Conservation (phyloP, 2,888 invertebrate genomes). For the Brachyopa scutellaris region DNA sequence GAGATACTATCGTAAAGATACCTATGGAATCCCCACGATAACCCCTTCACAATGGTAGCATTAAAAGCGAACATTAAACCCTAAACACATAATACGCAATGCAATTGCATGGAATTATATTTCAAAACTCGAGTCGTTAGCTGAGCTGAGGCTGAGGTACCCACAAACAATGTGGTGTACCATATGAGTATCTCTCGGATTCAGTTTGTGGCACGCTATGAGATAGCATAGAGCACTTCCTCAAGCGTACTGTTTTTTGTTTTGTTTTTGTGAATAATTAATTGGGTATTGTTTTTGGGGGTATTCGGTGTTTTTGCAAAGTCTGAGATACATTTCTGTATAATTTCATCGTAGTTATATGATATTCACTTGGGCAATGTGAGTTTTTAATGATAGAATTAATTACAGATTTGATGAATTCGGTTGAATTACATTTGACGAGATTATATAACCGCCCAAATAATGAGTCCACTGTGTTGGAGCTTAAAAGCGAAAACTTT, state of each 20-base stretch:
- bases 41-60: not conserved
- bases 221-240: conserved; percentile 28
- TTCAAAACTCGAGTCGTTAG: conserved; percentile 43
- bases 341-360: conserved; percentile 20
- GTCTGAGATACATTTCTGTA: not conserved
- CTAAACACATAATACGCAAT: conserved; percentile 39
- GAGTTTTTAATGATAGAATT: conserved; percentile 39
- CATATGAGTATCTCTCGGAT: conserved; percentile 27
- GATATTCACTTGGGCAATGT: conserved; percentile 40
- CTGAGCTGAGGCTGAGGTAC: conserved; percentile 21
- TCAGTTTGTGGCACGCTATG: conserved; percentile 19
- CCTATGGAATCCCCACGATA: not conserved
- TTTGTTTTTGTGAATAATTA: conserved; percentile 36
- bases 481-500: conserved; percentile 11
- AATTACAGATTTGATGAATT: conserved; percentile 22
- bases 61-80: conserved; percentile 54
- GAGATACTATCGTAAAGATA: conserved; percentile 18
- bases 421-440: conserved; percentile 29
- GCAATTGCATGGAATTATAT: conserved; percentile 48
- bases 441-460: conserved; percentile 6
- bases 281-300: conserved; percentile 44
- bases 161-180: conserved; percentile 32
- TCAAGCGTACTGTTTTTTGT: conserved; percentile 11
- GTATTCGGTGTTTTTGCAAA: not conserved
- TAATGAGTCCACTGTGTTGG: not conserved